Evolutionary conservation across 2,888 invertebrate species (phyloP).

Genomic region (Leptarthrus brevirostris): DNA sequence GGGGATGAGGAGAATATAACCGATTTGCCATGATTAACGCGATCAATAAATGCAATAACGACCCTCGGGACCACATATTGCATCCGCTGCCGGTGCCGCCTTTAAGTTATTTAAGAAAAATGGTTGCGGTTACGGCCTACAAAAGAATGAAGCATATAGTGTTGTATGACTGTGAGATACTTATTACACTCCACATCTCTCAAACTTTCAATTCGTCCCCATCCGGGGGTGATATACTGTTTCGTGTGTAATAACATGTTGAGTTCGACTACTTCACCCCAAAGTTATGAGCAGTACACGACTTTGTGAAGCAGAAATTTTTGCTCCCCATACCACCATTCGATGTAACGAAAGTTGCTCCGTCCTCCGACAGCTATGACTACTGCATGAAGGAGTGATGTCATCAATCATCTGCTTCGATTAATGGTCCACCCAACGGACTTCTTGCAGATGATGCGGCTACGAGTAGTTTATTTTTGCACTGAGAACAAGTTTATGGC

Average conservation of each 20-base stretch:
- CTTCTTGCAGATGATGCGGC: conserved; percentile 45
- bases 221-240: not conserved
- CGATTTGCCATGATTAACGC: conserved; percentile 49
- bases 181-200: not conserved
- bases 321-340: not conserved
- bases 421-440: conserved; percentile 27
- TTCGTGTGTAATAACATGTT: conserved; percentile 4
- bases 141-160: conserved; percentile 3
- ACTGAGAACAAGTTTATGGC: too few species aligned
- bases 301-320: conserved; percentile 1
- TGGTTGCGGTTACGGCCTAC: not conserved
- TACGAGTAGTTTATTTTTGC: conserved; percentile 10
- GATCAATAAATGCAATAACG: conserved; percentile 52
- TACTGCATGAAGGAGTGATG: not conserved
- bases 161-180: too few species aligned
- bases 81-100: conserved; percentile 30
- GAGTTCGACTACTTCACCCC: conserved; percentile 8
- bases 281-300: conserved; percentile 7
- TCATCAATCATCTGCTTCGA: conserved; percentile 42
- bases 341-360: not conserved
- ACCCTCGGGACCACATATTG: conserved; percentile 48
- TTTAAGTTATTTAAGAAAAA: conserved; percentile 18
- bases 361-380: too few species aligned
- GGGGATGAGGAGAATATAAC: not conserved
- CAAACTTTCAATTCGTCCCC: not conserved